phyloP scores from a whole-genome alignment of 2,888 invertebrate species.

The Neoscelio sp. region DNA sequence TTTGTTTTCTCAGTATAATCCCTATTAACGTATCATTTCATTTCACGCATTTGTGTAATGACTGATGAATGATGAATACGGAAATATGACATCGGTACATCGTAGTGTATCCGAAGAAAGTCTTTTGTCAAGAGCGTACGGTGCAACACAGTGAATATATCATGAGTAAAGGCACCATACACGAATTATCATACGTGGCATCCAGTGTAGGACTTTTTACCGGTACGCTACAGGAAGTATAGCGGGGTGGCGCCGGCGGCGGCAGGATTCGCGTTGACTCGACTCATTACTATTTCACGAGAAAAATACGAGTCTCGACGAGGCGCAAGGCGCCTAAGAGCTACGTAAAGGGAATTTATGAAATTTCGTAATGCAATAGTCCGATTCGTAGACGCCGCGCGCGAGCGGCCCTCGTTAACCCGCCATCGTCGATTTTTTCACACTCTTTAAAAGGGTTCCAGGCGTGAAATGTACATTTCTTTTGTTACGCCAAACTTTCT shows the following conservation, averaged over 20 bases:
- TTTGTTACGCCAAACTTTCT: slow-evolving; percentile 17
- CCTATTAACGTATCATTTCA: background rate
- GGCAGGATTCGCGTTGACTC: slow-evolving; percentile 74
- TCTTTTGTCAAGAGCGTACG: slow-evolving; percentile 57
- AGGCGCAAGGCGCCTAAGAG: slow-evolving; percentile 78
- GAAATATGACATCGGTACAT: slow-evolving; percentile 10
- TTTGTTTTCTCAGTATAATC: too few species aligned
- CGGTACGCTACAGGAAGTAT: slow-evolving; percentile 49
- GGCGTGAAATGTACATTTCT: slow-evolving; percentile 4
- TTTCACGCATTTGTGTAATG: background rate
- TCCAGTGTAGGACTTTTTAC: slow-evolving; percentile 64
- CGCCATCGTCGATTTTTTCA: slow-evolving; percentile 57
- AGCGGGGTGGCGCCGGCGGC: slow-evolving; percentile 58
- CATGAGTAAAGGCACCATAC: slow-evolving; percentile 55
- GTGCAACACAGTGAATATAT: slow-evolving; percentile 58
- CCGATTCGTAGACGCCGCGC: slow-evolving; percentile 77
- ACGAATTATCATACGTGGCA: slow-evolving; percentile 67
- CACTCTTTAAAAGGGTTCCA: slow-evolving; percentile 26
- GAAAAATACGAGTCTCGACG: slow-evolving; percentile 79
- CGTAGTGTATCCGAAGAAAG: slow-evolving; percentile 33
- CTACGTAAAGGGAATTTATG: slow-evolving; percentile 82
- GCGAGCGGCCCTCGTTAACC: slow-evolving; percentile 64
- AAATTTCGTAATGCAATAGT: slow-evolving; percentile 82
- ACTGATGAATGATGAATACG: background rate
- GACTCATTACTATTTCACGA: slow-evolving; percentile 80